These are phyloP conservation scores for Eustalomyia histrio DNA, from an alignment of 2,888 invertebrate genomes.

Conservation along the genomic window DNA sequence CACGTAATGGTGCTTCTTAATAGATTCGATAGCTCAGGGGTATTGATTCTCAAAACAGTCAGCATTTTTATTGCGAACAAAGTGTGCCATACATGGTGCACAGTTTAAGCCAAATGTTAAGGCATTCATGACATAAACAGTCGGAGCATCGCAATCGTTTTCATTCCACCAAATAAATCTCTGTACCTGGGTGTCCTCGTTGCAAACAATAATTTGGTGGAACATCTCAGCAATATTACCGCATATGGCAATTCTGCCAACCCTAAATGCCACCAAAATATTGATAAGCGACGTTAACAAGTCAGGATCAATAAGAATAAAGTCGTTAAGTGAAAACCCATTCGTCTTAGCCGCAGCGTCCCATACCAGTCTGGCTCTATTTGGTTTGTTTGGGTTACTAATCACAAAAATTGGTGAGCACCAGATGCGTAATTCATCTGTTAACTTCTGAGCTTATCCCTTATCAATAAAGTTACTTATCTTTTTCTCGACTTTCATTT, in stretches of 20 bases:
- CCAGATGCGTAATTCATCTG: background rate
- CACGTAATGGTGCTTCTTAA: slow-evolving; percentile 18
- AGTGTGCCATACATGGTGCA: slow-evolving; percentile 8
- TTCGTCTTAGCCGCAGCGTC: slow-evolving; percentile 33
- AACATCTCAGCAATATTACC: slow-evolving; percentile 61
- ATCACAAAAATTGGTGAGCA: slow-evolving; percentile 24
- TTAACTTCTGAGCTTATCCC: slow-evolving; percentile 29
- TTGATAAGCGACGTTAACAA: slow-evolving; percentile 19
- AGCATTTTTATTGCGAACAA: slow-evolving; percentile 30
- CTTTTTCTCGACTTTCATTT: slow-evolving; percentile 6
- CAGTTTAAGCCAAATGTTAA: slow-evolving; percentile 51
- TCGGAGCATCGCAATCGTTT: slow-evolving; percentile 17
- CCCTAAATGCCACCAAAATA: slow-evolving; percentile 9
- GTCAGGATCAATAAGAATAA: slow-evolving; percentile 21
- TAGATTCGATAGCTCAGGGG: slow-evolving; percentile 16
- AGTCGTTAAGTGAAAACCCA: slow-evolving; percentile 25
- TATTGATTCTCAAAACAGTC: background rate
- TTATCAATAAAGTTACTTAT: slow-evolving; percentile 7
- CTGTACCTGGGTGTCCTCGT: slow-evolving; percentile 44
- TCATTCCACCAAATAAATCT: slow-evolving; percentile 57
- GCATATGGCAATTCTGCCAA: slow-evolving; percentile 28
- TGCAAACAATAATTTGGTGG: slow-evolving; percentile 38
- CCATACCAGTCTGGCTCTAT: slow-evolving; percentile 34
- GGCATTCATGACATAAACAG: slow-evolving; percentile 54
- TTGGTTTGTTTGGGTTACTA: slow-evolving; percentile 65